Conservation (phyloP, 2,797 vertebrate genomes). For the Nothura maculosa region DNA sequence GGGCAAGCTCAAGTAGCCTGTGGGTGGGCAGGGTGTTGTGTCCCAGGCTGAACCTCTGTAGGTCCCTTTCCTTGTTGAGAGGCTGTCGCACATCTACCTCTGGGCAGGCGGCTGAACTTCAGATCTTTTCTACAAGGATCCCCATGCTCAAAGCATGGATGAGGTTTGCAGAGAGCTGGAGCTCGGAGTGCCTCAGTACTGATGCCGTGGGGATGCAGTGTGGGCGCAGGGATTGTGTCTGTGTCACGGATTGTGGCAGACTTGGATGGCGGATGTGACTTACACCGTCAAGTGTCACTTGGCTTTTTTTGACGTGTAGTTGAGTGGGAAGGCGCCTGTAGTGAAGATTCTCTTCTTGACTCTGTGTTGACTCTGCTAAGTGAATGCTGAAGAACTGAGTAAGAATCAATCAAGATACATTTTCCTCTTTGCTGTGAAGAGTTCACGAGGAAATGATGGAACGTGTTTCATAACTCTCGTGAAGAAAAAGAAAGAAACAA, state of each 20-base stretch:
- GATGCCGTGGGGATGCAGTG: background rate
- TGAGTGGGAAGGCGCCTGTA: background rate
- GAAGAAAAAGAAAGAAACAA: background rate
- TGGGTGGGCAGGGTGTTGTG: background rate
- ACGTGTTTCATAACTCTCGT: background rate
- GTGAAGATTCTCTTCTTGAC: background rate
- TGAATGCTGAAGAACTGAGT: background rate
- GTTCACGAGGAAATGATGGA: background rate
- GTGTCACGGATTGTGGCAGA: background rate
- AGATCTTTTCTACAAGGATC: background rate
- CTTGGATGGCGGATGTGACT: background rate
- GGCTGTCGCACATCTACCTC: background rate
- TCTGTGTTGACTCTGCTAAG: background rate
- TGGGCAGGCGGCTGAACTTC: background rate
- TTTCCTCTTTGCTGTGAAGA: background rate
- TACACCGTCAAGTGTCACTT: rapidly evolving
- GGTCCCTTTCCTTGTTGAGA: background rate
- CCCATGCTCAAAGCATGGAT: background rate
- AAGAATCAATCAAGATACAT: background rate
- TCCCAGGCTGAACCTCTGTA: background rate
- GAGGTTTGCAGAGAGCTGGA: background rate
- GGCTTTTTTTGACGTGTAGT: background rate
- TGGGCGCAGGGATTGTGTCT: background rate
- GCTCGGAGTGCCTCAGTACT: background rate
- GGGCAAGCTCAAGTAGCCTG: background rate